These are phyloP conservation scores for Epistrophe grossulariae DNA, from an alignment of 2,888 invertebrate genomes.

Conservation along the genomic window DNA sequence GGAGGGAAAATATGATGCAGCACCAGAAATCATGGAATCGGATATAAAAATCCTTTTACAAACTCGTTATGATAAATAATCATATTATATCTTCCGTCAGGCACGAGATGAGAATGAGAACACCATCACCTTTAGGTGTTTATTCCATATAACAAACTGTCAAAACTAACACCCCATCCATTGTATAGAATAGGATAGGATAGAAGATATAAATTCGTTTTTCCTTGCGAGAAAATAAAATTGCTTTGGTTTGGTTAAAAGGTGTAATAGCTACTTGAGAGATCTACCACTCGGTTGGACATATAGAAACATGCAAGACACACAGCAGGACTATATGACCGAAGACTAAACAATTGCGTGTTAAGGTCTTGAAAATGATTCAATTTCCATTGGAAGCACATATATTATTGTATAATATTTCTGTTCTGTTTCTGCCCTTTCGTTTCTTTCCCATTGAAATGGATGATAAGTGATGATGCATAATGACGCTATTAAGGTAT, in stretches of 20 bases:
- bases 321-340: constrained; percentile 58
- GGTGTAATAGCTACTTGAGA: constrained; percentile 76
- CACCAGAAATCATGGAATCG: constrained; percentile 72
- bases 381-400: constrained; percentile 64
- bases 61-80: constrained; percentile 76
- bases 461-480: constrained; percentile 51
- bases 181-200: neutral
- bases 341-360: constrained; percentile 69
- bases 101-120: constrained; percentile 38
- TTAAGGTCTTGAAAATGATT: constrained; percentile 61
- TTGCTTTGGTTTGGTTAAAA: constrained; percentile 60
- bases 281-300: constrained; percentile 66
- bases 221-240: constrained; percentile 12
- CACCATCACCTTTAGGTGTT: constrained; percentile 46
- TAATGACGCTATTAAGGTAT: constrained; percentile 69
- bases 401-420: constrained; percentile 17
- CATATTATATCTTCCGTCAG: constrained; percentile 63
- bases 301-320: constrained; percentile 53
- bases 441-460: neutral
- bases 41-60: constrained; percentile 75
- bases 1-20: constrained; percentile 62
- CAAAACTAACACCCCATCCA: constrained; percentile 31
- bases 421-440: neutral
- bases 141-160: constrained; percentile 40
- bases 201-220: constrained; percentile 35